Percentiles rank a stretch among this genome's conserved stretches.
These are phyloP conservation scores for Liparis tanakae DNA, from an alignment of 2,797 vertebrate genomes.

Conservation along the genomic window DNA sequence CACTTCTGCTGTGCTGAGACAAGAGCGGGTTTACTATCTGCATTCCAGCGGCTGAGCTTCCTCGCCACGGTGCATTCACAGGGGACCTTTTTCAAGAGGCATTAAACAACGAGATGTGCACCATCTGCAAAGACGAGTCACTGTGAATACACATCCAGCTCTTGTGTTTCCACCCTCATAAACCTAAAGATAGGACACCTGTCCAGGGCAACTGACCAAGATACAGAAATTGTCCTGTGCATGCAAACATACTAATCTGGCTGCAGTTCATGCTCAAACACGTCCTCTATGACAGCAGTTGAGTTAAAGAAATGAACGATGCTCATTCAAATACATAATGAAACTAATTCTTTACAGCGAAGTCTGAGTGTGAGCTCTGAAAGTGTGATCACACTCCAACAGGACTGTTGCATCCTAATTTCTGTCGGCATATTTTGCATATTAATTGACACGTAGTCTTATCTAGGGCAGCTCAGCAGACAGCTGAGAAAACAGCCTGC, in stretches of 20 bases:
- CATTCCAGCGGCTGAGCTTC: slow-evolving; percentile 15
- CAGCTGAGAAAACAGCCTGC: slow-evolving; percentile 35
- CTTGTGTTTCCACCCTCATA: not conserved
- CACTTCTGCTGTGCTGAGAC: slow-evolving; percentile 61
- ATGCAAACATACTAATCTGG: not conserved
- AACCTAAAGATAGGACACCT: not conserved
- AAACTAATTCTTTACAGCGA: not conserved
- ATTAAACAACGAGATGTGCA: slow-evolving; percentile 14
- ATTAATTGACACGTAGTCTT: slow-evolving; percentile 46
- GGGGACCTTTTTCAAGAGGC: slow-evolving; percentile 23
- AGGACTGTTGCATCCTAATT: slow-evolving; percentile 37
- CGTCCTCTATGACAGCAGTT: not conserved
- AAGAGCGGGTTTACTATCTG: slow-evolving; percentile 57
- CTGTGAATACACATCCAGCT: slow-evolving; percentile 18
- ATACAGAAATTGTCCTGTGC: not conserved
- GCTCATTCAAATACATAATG: not conserved
- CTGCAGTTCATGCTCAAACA: not conserved
- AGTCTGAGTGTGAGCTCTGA: slow-evolving; percentile 22
- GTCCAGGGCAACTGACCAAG: not conserved
- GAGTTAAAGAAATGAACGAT: not conserved
- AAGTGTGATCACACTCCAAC: slow-evolving; percentile 30
- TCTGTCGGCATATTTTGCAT: slow-evolving; percentile 48
- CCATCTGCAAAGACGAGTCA: slow-evolving; percentile 14
- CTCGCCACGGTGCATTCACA: slow-evolving; percentile 6
- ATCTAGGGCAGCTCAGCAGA: slow-evolving; percentile 55